Evolutionary conservation across 2,888 invertebrate genomes (phyloP).

Genomic region (Venusia cambrica): DNA sequence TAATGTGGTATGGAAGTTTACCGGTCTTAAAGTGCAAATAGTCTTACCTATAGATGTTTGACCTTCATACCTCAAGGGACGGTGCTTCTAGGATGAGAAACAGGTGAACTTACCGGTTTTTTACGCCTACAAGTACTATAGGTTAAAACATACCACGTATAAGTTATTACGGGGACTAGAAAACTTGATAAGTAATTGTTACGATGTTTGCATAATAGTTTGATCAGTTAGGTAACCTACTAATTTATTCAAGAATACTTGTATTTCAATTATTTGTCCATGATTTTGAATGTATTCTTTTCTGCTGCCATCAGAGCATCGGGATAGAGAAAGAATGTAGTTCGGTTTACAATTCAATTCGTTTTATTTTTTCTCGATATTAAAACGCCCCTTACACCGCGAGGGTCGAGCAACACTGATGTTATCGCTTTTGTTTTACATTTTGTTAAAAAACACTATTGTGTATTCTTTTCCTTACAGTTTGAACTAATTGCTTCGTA

Average conservation of each 20-base stretch:
- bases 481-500: slow-evolving; percentile 55
- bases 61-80: slow-evolving; percentile 24
- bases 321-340: slow-evolving; percentile 19
- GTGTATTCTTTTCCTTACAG: slow-evolving; percentile 45
- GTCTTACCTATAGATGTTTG: slow-evolving; percentile 22
- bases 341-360: slow-evolving; percentile 38
- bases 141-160: slow-evolving; percentile 13
- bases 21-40: slow-evolving; percentile 21
- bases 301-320: too few species aligned
- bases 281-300: too few species aligned
- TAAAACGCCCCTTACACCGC: slow-evolving; percentile 54
- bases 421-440: slow-evolving; percentile 55
- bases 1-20: slow-evolving; percentile 14
- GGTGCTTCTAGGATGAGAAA: slow-evolving; percentile 33
- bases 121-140: slow-evolving; percentile 18
- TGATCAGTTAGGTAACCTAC: too few species aligned
- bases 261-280: too few species aligned
- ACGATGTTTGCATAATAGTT: slow-evolving; percentile 7
- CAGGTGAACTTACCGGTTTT: slow-evolving; percentile 48
- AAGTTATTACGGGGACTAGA: slow-evolving; percentile 5
- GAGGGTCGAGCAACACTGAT: slow-evolving; percentile 54
- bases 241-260: too few species aligned
- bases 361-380: slow-evolving; percentile 52
- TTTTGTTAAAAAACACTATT: slow-evolving; percentile 56
- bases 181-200: slow-evolving; percentile 13